Evolutionary conservation across 2,797 vertebrate genomes (phyloP).

Genomic region (Mormyrus hasselquistii): DNA sequence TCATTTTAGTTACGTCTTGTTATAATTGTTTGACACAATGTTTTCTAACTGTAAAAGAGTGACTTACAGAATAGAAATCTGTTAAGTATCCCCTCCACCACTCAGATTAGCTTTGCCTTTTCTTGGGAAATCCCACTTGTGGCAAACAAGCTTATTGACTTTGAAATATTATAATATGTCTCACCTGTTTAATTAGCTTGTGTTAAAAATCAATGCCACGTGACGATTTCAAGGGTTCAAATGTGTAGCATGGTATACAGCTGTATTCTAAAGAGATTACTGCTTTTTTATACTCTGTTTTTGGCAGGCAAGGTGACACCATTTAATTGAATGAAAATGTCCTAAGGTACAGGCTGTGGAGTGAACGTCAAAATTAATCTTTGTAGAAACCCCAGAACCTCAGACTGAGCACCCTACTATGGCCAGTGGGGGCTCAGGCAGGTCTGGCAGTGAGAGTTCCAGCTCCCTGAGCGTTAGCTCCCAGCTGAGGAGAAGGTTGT

Average conservation of each 20-base stretch:
- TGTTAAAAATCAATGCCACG: slow-evolving; percentile 42
- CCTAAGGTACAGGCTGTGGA: slow-evolving; percentile 44
- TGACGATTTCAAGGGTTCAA: slow-evolving; percentile 29
- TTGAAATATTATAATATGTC: slow-evolving; percentile 24
- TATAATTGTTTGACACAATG: background rate
- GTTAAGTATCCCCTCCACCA: background rate
- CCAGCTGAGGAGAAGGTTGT: slow-evolving; percentile 84
- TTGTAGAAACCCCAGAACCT: slow-evolving; percentile 39
- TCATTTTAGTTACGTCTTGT: slow-evolving; percentile 30
- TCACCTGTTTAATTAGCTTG: slow-evolving; percentile 44
- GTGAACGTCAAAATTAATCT: slow-evolving; percentile 40
- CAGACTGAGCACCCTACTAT: slow-evolving; percentile 63
- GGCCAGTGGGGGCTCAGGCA: slow-evolving; percentile 92
- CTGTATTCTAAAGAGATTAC: slow-evolving; percentile 55
- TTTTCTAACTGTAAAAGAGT: background rate
- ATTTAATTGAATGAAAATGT: slow-evolving; percentile 44
- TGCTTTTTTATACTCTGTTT: slow-evolving; percentile 26
- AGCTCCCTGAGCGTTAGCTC: slow-evolving; percentile 60
- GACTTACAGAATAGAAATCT: background rate
- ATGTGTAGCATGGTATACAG: slow-evolving; percentile 31
- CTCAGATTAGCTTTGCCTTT: background rate
- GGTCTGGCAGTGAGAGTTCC: slow-evolving; percentile 78
- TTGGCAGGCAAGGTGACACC: background rate
- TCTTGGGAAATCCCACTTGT: slow-evolving; percentile 3
- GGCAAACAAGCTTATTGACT: background rate